Evolutionary conservation across 2,888 invertebrate species (phyloP).

Genomic region (Mimas tiliae): DNA sequence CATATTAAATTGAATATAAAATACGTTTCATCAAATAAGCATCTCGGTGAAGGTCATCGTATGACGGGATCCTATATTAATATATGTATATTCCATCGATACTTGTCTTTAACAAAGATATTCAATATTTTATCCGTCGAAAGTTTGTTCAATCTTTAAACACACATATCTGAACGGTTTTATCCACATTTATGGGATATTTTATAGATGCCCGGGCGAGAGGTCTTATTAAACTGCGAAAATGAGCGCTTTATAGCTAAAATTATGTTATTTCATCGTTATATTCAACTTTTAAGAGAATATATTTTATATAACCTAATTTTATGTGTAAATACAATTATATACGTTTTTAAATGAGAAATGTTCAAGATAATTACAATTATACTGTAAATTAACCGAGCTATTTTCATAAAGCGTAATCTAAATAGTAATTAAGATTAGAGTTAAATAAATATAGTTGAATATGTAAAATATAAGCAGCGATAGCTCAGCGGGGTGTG

Average conservation of each 20-base stretch:
- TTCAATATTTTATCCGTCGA: constrained; percentile 5
- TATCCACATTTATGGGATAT: constrained; percentile 27
- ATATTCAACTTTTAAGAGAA: not conserved
- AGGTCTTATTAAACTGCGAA: constrained; percentile 27
- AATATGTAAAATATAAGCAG: too few relatives aligned
- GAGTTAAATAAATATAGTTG: not conserved
- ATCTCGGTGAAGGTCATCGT: too few relatives aligned
- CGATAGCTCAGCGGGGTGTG: too few relatives aligned
- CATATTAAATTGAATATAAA: too few relatives aligned
- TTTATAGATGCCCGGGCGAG: constrained; percentile 23
- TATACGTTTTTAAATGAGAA: not conserved
- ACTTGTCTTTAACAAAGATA: not conserved
- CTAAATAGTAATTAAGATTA: not conserved
- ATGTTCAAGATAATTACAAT: not conserved
- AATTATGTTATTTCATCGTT: constrained; percentile 7
- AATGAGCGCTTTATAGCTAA: constrained; percentile 25
- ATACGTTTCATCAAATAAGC: too few relatives aligned
- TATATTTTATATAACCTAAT: not conserved
- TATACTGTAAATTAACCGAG: not conserved
- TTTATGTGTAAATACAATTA: not conserved
- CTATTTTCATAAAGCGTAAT: not conserved
- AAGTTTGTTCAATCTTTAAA: constrained; percentile 6
- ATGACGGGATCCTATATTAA: too few relatives aligned
- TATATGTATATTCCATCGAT: not conserved
- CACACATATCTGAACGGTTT: constrained; percentile 10